Conservation (phyloP, 1,140 invertebrate species). For the Lucilia cuprina region DNA sequence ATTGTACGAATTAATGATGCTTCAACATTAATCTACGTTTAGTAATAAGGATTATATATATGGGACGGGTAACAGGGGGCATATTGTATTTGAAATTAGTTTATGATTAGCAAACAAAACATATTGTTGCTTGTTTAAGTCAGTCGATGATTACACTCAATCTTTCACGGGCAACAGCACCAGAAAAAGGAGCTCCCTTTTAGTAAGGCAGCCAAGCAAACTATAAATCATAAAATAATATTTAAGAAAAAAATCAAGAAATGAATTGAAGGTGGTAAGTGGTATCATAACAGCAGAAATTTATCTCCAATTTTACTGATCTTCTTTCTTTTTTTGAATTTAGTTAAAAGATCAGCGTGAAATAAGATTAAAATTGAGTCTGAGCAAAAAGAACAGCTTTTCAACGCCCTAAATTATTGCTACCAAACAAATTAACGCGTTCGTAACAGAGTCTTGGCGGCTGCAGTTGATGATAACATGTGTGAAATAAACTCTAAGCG, state of each 20-base stretch:
- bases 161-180: background rate
- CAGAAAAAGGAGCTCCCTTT: background rate
- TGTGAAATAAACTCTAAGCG: background rate
- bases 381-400: background rate
- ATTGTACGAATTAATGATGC: slow-evolving; percentile 9
- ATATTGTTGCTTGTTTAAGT: background rate
- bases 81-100: slow-evolving; percentile 25
- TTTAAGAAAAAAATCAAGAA: background rate
- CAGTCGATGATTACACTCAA: background rate
- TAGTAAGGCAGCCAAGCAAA: background rate
- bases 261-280: slow-evolving; percentile 15
- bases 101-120: slow-evolving; percentile 32
- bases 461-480: slow-evolving; percentile 24
- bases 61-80: background rate
- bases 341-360: slow-evolving; percentile 28
- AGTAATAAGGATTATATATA: background rate
- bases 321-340: background rate
- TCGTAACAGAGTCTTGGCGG: background rate
- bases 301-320: background rate
- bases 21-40: slow-evolving; percentile 31
- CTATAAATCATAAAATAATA: background rate
- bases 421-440: slow-evolving; percentile 33
- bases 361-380: slow-evolving; percentile 33
- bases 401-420: slow-evolving; percentile 24
- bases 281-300: background rate